Evolutionary conservation across 2,113 vertebrate genomes (phyloP).

Genomic region (Pseudonaja textilis): DNA sequence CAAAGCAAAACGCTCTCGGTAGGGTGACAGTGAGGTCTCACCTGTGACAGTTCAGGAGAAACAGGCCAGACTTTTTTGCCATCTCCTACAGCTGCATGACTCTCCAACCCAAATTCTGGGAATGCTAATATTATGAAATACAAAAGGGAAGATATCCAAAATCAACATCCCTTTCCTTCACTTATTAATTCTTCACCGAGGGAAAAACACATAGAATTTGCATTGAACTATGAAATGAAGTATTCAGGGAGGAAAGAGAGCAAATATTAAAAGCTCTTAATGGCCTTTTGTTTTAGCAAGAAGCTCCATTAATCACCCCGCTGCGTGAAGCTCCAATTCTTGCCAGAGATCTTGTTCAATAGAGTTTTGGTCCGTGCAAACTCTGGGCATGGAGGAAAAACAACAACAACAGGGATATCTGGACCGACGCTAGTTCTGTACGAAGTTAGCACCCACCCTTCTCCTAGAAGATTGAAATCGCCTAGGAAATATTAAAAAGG

Average conservation of each 20-base stretch:
- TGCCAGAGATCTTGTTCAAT: neutral
- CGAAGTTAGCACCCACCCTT: too few species aligned
- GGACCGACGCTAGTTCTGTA: neutral
- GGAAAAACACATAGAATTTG: neutral
- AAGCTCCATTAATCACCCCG: conserved; percentile 38
- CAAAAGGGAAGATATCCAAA: conserved; percentile 7
- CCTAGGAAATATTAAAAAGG: too few species aligned
- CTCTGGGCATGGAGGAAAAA: accelerated
- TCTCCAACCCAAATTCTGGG: neutral
- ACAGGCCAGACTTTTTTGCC: accelerated
- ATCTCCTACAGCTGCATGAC: neutral
- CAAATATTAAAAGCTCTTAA: conserved; percentile 56
- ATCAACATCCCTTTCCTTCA: neutral
- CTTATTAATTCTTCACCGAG: neutral
- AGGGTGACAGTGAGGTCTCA: neutral
- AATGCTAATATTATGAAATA: too few species aligned
- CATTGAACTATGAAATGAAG: conserved; percentile 45
- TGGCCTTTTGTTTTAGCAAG: conserved; percentile 52
- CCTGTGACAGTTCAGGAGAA: neutral
- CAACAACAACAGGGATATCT: neutral
- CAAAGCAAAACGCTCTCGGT: neutral
- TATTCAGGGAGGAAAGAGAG: conserved; percentile 43
- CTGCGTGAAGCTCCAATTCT: neutral
- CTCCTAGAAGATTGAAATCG: too few species aligned
- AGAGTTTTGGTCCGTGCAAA: conserved; percentile 23